Conservation (phyloP, 2,888 invertebrate genomes). For the Punctoribates punctum region DNA sequence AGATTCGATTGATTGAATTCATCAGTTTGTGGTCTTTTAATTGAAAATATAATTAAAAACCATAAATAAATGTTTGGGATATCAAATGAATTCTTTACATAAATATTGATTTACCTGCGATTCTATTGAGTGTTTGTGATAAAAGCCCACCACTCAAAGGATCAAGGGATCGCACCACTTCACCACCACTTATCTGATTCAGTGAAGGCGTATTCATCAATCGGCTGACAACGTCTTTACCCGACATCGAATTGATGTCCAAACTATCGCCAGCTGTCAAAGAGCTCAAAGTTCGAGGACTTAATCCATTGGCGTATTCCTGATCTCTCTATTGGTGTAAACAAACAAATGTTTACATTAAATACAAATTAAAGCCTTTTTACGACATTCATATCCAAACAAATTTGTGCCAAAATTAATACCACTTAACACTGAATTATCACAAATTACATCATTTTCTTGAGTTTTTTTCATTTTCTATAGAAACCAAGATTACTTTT, state of each 20-base stretch:
- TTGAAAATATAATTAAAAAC: background rate
- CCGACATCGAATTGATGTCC: background rate
- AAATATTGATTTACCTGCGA: slow-evolving; percentile 28
- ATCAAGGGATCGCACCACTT: slow-evolving; percentile 55
- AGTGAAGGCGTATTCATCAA: slow-evolving; percentile 48
- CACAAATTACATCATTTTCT: background rate
- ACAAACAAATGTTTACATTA: background rate
- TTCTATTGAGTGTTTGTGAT: slow-evolving; percentile 52
- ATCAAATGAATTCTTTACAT: background rate
- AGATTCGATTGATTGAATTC: slow-evolving; percentile 2
- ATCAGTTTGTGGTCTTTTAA: background rate
- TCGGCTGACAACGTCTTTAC: background rate
- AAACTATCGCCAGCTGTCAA: slow-evolving; percentile 22
- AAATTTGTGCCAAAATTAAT: background rate
- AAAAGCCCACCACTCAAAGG: slow-evolving; percentile 45
- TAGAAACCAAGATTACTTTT: too few species aligned
- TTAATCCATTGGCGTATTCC: slow-evolving; percentile 8
- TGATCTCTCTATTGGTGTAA: background rate
- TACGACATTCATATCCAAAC: background rate
- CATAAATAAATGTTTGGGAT: background rate
- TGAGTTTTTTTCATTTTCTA: too few species aligned
- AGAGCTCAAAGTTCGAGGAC: slow-evolving; percentile 22
- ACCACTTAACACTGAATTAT: background rate
- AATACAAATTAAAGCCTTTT: background rate
- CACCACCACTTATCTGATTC: slow-evolving; percentile 59